Evolutionary conservation across 1,140 invertebrate genomes (phyloP), one percentile per base, ranked within the genome.

Genomic region (Platorchestia sp.): DNA sequence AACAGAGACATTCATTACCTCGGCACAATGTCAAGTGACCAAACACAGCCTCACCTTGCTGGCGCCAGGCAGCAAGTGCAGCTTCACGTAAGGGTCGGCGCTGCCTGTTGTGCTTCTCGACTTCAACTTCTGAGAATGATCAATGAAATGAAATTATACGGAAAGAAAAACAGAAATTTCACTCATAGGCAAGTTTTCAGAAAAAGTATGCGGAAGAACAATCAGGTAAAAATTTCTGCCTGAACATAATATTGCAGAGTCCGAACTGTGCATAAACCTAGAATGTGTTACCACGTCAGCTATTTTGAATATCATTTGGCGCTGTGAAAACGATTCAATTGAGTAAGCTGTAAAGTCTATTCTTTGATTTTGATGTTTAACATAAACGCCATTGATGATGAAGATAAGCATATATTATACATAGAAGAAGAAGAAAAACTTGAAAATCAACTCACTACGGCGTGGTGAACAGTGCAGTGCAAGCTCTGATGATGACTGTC

Each of bases 401-500:
- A n/a, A n/a, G n/a, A n/a, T n/a, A n/a, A n/a, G n/a, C n/a, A n/a
- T n/a, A n/a, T n/a, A n/a, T n/a, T 75, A 51, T 51, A 19, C 27
- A 75, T 75, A 75, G 14, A 36, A 75, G 36, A 22, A 27, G 36
- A 22, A 22, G 40, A 0, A 53, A 0, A 44, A 95, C 10, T 53
- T 36, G 0, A 95, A 41, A 75, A 5, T 45, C 40, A 93, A 42
- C 86, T 96, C 87, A 96, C 95, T 91, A 95, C 95, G 22, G 95
- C 95, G 45, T 59, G 95, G 95, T 98, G 98, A 43, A 99, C 98
- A 0, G 98, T 98, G 97, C 98, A 98, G 96, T 99, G 98, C 36
- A 99, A 97, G 40, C 98, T 98, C 96, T 98, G 98, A 86, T 98
- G 98, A 27, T 97, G 97, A 95, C 98, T 98, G 96, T 99, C 98